Conservation (phyloP, 2,888 invertebrate species). For the Nomada fabriciana region DNA sequence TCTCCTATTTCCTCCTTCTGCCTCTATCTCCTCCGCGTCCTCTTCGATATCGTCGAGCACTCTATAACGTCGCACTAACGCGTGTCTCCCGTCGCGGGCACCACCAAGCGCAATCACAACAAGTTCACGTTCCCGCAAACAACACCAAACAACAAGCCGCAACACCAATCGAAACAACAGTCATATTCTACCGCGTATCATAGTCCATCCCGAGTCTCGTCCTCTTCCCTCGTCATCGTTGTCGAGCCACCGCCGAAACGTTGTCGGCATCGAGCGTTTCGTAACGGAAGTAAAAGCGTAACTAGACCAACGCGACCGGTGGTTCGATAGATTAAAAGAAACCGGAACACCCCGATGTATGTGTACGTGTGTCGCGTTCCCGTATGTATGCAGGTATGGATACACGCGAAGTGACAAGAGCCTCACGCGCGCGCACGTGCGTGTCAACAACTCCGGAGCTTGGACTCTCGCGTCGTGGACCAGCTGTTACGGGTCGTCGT, state of each 20-base stretch:
- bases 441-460: slow-evolving; percentile 54
- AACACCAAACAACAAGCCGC: slow-evolving; percentile 29
- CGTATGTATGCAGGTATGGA: neutral
- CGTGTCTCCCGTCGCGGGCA: slow-evolving; percentile 18
- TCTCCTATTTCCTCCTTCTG: neutral
- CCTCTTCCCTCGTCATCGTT: slow-evolving; percentile 46
- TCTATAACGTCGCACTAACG: slow-evolving; percentile 22
- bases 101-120: slow-evolving; percentile 9
- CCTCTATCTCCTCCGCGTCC: neutral
- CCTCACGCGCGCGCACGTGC: slow-evolving; percentile 60
- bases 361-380: neutral
- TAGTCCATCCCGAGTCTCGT: slow-evolving; percentile 45
- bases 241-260: slow-evolving; percentile 2
- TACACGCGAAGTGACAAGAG: slow-evolving; percentile 8
- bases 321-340: neutral
- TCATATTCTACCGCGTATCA: slow-evolving; percentile 44
- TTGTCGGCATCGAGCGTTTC: neutral
- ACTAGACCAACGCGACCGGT: neutral
- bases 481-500: slow-evolving; percentile 54
- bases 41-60: slow-evolving; percentile 4
- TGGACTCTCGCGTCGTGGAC: slow-evolving; percentile 57
- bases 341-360: neutral
- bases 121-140: slow-evolving; percentile 43
- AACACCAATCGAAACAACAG: slow-evolving; percentile 37
- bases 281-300: neutral